Base-by-base conservation (phyloP, 2,113 vertebrate genomes). In the Antidorcas marsupialis region DNA sequence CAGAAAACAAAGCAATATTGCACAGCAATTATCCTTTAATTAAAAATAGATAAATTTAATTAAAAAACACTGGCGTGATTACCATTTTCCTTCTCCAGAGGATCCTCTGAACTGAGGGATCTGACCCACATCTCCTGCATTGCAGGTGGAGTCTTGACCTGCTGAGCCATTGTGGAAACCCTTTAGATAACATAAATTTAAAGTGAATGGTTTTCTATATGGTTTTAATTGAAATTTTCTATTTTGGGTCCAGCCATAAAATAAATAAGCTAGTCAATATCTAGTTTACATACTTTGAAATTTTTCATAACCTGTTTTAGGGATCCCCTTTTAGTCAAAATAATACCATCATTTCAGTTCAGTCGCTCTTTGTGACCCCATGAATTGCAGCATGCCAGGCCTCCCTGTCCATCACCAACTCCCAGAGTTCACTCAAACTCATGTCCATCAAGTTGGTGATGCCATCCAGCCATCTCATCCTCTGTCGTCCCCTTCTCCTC, bases 171-270 rank as follows among this genome's bases (percentile, higher is more conserved):
- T 25, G 23, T 0, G 0, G 39, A 43, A 76, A 25, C 39, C 12
- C 39, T 76, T 76, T 27, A 76, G 23, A 43, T 76, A 43, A 76
- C 15, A 14, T 27, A 43, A 36, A 71, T 71, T 71, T 71, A 71
- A 71, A 43, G 71, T 33, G 94, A 90, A 47, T 64, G 30, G 59
- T 84, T 84, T 87, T 89, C 95, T 84, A 67, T 57, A 87, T 84
- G 88, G 39, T 89, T 86, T 93, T 91, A 93, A 92, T 74, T 90
- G 87, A 97, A 97, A 94, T 76, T 33, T 85, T 94, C 67, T 90
- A 57, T 79, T 94, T 96, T 93, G 85, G 43, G 64, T 85, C 11
- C 28, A 79, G 79, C 57, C 55, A 53, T 91, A 67, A 94, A 83
- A 60, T 53, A 91, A 81, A 79, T 36, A 74, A 89, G 76, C 53